Evolutionary conservation across 1,140 invertebrate species (phyloP).

Genomic region (Cheumatopsyche charites): DNA sequence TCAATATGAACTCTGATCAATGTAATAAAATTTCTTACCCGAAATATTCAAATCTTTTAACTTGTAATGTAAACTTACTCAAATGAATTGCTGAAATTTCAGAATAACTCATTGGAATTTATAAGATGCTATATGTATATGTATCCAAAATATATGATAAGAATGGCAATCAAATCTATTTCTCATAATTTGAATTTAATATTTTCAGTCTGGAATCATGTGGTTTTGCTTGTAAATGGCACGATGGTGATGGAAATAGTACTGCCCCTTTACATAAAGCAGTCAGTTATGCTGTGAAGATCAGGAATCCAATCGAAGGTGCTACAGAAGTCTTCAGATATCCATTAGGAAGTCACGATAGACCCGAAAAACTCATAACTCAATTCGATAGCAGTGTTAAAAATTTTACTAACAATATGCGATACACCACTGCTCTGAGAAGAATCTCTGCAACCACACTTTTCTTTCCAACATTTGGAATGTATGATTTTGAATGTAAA

Average conservation of each 20-base stretch:
- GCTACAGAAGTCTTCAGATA: constrained; percentile 56
- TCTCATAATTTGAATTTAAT: not conserved
- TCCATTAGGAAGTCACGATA: constrained; percentile 51
- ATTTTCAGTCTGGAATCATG: constrained; percentile 59
- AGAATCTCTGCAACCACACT: constrained; percentile 62
- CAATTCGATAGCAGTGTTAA: constrained; percentile 63
- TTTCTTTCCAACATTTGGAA: constrained; percentile 66
- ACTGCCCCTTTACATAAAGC: constrained; percentile 50
- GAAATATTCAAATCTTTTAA: too few species aligned
- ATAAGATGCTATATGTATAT: too few species aligned
- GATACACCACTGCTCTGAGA: constrained; percentile 64
- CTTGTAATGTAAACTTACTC: too few species aligned
- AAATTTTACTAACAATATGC: constrained; percentile 64
- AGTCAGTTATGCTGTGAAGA: constrained; percentile 62
- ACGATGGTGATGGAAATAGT: constrained; percentile 28
- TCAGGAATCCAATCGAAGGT: constrained; percentile 57
- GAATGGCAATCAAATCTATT: too few species aligned
- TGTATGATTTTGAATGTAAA: constrained; percentile 50
- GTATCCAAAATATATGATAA: too few species aligned
- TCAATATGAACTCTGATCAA: too few species aligned
- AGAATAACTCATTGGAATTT: too few species aligned
- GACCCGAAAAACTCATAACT: constrained; percentile 52
- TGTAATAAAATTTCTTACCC: too few species aligned
- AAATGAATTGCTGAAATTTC: too few species aligned
- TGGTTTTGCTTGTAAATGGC: constrained; percentile 66